These are phyloP conservation scores for Agrochola macilenta DNA, from an alignment of 2,888 invertebrate species.

Conservation along the genomic window DNA sequence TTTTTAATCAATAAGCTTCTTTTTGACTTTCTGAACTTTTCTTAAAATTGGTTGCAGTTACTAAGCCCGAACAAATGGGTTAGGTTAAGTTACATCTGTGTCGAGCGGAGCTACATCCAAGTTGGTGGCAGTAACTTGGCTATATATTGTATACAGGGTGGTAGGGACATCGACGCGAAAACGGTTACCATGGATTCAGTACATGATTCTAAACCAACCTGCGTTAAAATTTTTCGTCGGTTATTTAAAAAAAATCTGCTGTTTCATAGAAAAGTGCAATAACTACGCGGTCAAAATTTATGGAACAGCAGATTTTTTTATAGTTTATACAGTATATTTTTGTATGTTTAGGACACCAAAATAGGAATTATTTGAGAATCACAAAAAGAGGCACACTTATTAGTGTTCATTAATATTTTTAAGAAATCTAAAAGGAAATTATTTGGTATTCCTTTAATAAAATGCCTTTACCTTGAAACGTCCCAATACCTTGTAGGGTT, in stretches of 20 bases:
- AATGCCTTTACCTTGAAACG: neutral
- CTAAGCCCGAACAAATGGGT: neutral
- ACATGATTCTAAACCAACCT: too few relatives aligned
- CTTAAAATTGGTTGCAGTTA: neutral
- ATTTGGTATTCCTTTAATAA: too few relatives aligned
- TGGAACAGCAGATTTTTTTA: too few relatives aligned
- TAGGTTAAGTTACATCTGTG: neutral
- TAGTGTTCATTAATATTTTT: neutral
- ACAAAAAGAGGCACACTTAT: neutral
- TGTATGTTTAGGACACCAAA: neutral
- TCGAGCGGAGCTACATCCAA: neutral
- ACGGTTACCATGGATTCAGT: too few relatives aligned
- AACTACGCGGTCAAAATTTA: too few relatives aligned
- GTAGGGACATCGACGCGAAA: too few relatives aligned
- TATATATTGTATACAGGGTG: neutral
- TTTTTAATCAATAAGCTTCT: neutral
- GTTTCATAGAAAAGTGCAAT: too few relatives aligned
- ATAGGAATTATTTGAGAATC: neutral
- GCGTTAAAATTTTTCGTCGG: too few relatives aligned
- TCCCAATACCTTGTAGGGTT: neutral
- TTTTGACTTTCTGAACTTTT: neutral
- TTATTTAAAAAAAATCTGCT: too few relatives aligned
- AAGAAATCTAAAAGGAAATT: too few relatives aligned
- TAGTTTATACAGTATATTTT: too few relatives aligned
- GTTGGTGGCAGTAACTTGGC: neutral